Conservation (phyloP, 2,113 vertebrate species). For the Pelobates fuscus region DNA sequence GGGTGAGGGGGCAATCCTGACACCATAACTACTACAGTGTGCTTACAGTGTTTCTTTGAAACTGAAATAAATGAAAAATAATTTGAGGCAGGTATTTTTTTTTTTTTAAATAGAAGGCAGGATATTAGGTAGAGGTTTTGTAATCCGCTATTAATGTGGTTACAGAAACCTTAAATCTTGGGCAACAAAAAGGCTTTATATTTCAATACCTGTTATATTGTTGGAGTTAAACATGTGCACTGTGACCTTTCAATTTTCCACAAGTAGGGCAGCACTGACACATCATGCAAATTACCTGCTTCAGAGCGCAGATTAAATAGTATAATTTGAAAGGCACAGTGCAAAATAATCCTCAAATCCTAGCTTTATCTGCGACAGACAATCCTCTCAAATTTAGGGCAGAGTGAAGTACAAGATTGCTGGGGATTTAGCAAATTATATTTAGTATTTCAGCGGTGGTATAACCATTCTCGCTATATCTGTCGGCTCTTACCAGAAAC, state of each 20-base stretch:
- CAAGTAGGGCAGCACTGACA: slow-evolving; percentile 31
- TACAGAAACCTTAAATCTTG: too few species aligned
- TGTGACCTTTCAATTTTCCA: background rate
- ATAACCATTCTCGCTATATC: too few species aligned
- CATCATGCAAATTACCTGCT: slow-evolving; percentile 15
- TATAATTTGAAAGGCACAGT: slow-evolving; percentile 26
- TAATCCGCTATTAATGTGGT: too few species aligned
- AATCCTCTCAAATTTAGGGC: slow-evolving; percentile 34
- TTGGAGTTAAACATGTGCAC: background rate
- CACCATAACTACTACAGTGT: too few species aligned
- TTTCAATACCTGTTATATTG: too few species aligned
- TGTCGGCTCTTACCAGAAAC: too few species aligned
- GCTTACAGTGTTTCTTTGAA: too few species aligned
- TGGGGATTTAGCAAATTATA: slow-evolving; percentile 10
- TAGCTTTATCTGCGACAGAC: slow-evolving; percentile 19
- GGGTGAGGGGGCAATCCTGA: too few species aligned
- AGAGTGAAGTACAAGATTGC: background rate
- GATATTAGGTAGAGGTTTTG: too few species aligned
- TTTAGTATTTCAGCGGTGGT: background rate
- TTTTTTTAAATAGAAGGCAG: too few species aligned
- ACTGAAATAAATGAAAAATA: too few species aligned
- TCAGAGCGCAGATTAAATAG: slow-evolving; percentile 18
- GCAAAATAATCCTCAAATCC: slow-evolving; percentile 32
- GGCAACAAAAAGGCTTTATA: background rate
- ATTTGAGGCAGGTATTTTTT: too few species aligned